These are phyloP conservation scores for Brachirus orientalis DNA, from an alignment of 2,113 vertebrate genomes.

Conservation along the genomic window DNA sequence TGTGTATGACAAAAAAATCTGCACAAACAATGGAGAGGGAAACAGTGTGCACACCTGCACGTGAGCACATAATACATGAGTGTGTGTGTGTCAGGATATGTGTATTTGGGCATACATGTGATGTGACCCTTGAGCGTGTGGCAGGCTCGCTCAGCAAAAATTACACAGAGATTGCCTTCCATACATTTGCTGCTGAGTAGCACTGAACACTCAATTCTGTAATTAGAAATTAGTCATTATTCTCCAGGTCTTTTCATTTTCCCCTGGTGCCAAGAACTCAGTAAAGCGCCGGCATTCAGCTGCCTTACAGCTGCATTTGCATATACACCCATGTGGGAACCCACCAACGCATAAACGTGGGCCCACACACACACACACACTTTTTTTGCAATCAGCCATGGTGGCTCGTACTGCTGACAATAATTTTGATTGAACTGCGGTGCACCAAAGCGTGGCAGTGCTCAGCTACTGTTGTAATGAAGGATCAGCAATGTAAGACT, in stretches of 20 bases:
- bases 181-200: too few relatives aligned
- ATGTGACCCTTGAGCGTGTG: constrained; percentile 46
- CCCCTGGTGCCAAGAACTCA: constrained; percentile 32
- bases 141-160: constrained; percentile 73
- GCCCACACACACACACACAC: constrained; percentile 8
- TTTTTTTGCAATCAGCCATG: constrained; percentile 43
- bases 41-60: too few relatives aligned
- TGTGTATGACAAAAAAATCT: too few relatives aligned
- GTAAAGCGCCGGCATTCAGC: constrained; percentile 53
- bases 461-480: constrained; percentile 56
- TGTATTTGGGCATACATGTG: constrained; percentile 3
- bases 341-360: constrained; percentile 22
- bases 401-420: constrained; percentile 53
- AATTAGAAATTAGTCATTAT: constrained; percentile 82
- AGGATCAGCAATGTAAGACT: constrained; percentile 59
- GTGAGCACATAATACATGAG: constrained; percentile 9
- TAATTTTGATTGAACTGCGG: constrained; percentile 66
- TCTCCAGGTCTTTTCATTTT: constrained; percentile 57
- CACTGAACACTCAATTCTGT: constrained; percentile 62
- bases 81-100: constrained; percentile 11
- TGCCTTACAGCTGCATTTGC: constrained; percentile 56
- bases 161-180: too few relatives aligned
- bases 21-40: too few relatives aligned
- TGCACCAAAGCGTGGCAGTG: constrained; percentile 50
- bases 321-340: constrained; percentile 41